Evolutionary conservation across 2,113 vertebrate species (phyloP).

Genomic region (Garra rufa): DNA sequence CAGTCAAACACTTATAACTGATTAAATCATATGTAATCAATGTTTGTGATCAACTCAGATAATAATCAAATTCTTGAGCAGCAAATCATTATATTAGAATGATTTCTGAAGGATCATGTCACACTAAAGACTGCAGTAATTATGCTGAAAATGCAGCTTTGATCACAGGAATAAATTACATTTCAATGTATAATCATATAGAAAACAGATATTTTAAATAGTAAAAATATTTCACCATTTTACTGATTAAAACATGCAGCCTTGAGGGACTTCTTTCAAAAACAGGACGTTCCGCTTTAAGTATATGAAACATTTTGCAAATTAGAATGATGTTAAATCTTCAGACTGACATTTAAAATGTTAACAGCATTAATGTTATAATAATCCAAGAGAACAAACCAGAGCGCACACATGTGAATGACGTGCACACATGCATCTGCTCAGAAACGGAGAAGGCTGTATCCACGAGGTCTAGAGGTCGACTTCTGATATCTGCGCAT

Average conservation of each 20-base stretch:
- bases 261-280: not conserved
- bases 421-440: constrained; percentile 21
- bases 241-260: not conserved
- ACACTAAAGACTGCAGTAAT: not conserved
- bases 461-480: constrained; percentile 73
- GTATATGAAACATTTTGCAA: not conserved
- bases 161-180: too few relatives aligned
- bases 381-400: not conserved
- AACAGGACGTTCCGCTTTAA: not conserved
- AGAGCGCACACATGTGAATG: not conserved
- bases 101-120: not conserved
- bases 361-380: not conserved
- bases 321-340: not conserved
- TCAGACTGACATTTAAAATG: not conserved
- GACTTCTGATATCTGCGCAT: constrained; percentile 80
- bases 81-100: not conserved
- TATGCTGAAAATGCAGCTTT: not conserved
- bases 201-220: not conserved
- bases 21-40: not conserved
- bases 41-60: too few relatives aligned
- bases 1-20: not conserved
- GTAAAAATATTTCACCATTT: too few relatives aligned
- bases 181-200: too few relatives aligned
- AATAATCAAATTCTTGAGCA: not conserved
- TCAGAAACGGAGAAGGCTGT: constrained; percentile 34